A percentile compares a stretch with the other conserved stretches of the same genome.
These are phyloP conservation scores for Gambusia holbrooki DNA, from an alignment of 2,113 vertebrate genomes.

Conservation along the genomic window DNA sequence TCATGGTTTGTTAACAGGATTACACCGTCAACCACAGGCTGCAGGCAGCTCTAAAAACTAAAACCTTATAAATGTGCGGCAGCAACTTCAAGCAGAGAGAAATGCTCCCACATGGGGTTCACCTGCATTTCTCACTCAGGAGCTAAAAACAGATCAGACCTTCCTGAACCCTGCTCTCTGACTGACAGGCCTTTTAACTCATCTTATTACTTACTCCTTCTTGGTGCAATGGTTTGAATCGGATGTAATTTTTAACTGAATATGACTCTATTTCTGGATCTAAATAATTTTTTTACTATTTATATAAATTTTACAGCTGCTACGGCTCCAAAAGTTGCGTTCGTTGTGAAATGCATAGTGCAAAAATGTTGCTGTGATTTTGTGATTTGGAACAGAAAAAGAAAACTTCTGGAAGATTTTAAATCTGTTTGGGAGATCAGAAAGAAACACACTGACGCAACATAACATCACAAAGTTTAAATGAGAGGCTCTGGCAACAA, in stretches of 20 bases:
- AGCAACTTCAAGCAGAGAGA: no score
- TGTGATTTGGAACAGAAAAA: not conserved
- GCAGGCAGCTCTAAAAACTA: no score
- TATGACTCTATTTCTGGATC: not conserved
- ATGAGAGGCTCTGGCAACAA: not conserved
- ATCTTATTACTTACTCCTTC: not conserved
- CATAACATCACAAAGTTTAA: constrained; percentile 5
- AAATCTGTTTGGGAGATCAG: constrained; percentile 3
- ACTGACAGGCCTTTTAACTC: not conserved
- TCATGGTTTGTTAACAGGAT: no score
- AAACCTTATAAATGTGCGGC: no score
- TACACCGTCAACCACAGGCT: no score
- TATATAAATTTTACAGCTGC: not conserved
- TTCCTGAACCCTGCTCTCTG: not conserved
- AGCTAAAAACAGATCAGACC: not conserved
- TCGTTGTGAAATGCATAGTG: no score
- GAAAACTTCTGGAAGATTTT: not conserved
- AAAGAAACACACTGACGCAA: not conserved
- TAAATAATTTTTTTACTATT: not conserved
- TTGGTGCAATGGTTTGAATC: not conserved
- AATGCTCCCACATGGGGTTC: no score
- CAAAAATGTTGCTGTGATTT: not conserved
- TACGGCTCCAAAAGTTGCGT: not conserved
- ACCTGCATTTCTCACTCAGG: not conserved
- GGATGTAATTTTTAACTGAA: not conserved